Conservation (phyloP, 2,113 vertebrate species). For the Solenodon paradoxus region DNA sequence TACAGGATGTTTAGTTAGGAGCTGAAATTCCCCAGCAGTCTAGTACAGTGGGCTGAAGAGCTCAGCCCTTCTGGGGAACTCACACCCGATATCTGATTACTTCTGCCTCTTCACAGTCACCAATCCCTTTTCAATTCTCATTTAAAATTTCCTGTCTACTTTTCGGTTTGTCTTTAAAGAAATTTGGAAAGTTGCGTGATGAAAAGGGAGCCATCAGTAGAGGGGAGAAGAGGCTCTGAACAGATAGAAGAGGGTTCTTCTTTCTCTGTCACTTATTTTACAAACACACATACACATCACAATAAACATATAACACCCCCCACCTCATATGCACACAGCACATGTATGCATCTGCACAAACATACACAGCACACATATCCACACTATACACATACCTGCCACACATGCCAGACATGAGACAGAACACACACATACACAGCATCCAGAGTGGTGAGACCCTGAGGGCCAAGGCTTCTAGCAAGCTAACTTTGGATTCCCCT, state of each 20-base stretch:
- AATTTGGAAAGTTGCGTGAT: not conserved
- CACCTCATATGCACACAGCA: too few species aligned
- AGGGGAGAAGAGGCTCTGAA: not conserved
- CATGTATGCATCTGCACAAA: too few species aligned
- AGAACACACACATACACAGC: not conserved
- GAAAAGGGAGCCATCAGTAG: not conserved
- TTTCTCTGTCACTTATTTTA: not conserved
- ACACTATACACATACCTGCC: not conserved
- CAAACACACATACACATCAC: not conserved
- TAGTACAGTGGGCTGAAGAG: not conserved
- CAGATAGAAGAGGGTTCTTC: not conserved
- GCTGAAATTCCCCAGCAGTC: slow-evolving; percentile 44
- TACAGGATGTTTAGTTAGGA: slow-evolving; percentile 48
- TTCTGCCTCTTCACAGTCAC: not conserved
- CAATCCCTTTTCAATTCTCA: not conserved
- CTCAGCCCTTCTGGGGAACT: slow-evolving; percentile 46
- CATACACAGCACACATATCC: not conserved
- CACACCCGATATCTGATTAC: slow-evolving; percentile 25
- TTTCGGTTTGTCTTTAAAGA: not conserved
- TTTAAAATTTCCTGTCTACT: not conserved
- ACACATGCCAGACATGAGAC: not conserved
- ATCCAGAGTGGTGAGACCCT: not conserved
- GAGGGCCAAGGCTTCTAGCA: not conserved
- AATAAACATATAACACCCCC: too few species aligned
- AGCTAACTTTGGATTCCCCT: not conserved